Evolutionary conservation across 2,113 vertebrate genomes (phyloP), one percentile per base, ranked within the genome.

Genomic region (Pluvialis apricaria): DNA sequence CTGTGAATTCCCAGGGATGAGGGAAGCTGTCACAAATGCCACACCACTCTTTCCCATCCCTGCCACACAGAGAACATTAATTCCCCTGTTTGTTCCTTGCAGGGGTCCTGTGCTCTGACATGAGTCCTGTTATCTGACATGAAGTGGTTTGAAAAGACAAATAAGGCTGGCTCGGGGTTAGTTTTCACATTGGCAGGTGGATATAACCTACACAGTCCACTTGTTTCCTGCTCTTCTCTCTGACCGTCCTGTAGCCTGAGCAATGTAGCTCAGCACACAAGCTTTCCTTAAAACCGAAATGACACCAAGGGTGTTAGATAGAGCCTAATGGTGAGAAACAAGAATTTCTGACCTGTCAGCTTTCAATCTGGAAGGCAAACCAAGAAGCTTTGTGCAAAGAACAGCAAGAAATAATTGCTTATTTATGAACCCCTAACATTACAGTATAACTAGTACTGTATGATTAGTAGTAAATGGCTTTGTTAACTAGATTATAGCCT

Each of bases 21-120:
- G 47, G 51, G 60, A 90, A 87, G 66, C 91, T 89, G 84, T 94
- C 92, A 94, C 58, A 82, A 87, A 82, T 70, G 69, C 70, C 82
- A 51, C 19, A 45, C 42, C 68, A 87, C 31, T 71, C n/a, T 65
- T 94, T 90, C 55, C 45, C 24, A 36, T 87, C 32, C 68, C 58
- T 88, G 78, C 18, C 62, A 49, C 62, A 52, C 1, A 4, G 44
- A 62, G 66, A 94, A 66, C 54, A 75, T 36, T 62, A 85, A 90
- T 95, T 94, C 54, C 51, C 57, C 77, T 70, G 38, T 70, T 91
- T 83, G 64, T 68, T 93, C 71, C 34, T 85, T 49, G 44, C 78
- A 89, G 87, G 71, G 42, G 32, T 91, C 82, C 49, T 91, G 88
- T 86, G 73, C 42, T 89, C 77, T 80, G 92, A 92, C 81, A 79